phyloP scores from a whole-genome alignment of 1,140 invertebrate genomes.

The Pseudomyrmex flavicornis region DNA sequence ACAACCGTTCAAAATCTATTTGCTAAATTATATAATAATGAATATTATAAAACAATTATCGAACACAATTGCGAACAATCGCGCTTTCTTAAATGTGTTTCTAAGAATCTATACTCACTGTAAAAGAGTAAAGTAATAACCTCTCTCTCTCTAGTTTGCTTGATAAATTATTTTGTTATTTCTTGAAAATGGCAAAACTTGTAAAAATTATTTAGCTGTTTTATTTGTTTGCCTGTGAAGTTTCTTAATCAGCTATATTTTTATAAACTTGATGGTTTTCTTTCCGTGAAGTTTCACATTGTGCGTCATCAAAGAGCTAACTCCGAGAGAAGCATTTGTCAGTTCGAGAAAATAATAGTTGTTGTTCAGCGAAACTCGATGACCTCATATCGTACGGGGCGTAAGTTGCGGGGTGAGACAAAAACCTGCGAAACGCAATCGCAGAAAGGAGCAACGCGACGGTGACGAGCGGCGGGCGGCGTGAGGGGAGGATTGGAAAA shows the following conservation, averaged over 20 bases:
- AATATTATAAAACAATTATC: too few relatives aligned
- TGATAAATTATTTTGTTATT: neutral
- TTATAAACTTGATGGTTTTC: neutral
- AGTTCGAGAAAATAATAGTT: constrained; percentile 14
- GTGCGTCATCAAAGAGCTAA: neutral
- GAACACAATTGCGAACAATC: too few relatives aligned
- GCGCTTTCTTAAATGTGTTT: too few relatives aligned
- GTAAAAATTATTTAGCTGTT: neutral
- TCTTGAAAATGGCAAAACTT: neutral
- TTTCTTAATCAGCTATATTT: neutral
- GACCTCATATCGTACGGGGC: constrained; percentile 15
- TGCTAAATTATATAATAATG: too few relatives aligned
- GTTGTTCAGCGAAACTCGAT: constrained; percentile 7
- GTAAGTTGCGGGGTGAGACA: constrained; percentile 9
- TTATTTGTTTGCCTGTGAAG: neutral
- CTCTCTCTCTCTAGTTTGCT: too few relatives aligned
- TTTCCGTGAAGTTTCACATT: neutral
- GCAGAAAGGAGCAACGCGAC: constrained; percentile 30
- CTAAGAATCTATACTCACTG: too few relatives aligned
- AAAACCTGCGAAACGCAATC: constrained; percentile 46
- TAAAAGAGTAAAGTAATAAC: too few relatives aligned
- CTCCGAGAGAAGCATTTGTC: neutral
- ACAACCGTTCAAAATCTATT: neutral
- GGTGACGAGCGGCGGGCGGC: neutral
- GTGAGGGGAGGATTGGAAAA: constrained; percentile 57